These are phyloP conservation scores for Sebastes itinus DNA, from an alignment of 2,797 vertebrate species.

Conservation along the genomic window DNA sequence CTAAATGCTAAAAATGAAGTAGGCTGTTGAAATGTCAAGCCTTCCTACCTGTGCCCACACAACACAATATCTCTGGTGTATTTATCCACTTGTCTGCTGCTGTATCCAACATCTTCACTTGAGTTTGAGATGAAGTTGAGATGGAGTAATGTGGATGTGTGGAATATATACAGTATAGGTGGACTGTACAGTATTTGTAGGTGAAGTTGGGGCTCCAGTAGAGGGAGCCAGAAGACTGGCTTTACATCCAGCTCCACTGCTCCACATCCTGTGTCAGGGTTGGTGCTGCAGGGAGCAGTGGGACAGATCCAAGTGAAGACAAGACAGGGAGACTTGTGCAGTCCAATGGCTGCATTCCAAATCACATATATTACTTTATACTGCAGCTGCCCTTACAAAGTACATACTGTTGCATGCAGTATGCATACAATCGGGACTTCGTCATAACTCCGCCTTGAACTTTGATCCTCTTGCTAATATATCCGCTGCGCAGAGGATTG, in stretches of 20 bases:
- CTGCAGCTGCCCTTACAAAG: too few species aligned
- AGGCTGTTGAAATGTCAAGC: neutral
- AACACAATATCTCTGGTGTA: neutral
- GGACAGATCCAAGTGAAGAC: neutral
- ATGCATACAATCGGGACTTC: too few species aligned
- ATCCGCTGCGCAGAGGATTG: too few species aligned
- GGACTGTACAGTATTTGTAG: neutral
- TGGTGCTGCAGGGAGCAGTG: neutral
- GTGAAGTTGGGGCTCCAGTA: slow-evolving; percentile 41
- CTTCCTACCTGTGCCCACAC: neutral
- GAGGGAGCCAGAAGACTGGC: slow-evolving; percentile 57
- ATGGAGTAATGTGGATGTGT: neutral
- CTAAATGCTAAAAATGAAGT: neutral
- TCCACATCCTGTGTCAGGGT: neutral
- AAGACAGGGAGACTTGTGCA: too few species aligned
- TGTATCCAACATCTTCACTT: neutral
- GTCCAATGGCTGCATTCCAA: too few species aligned
- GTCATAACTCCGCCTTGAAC: too few species aligned
- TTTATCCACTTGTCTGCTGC: neutral
- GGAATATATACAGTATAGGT: neutral
- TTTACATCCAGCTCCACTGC: neutral
- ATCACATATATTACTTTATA: too few species aligned
- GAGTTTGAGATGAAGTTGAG: neutral
- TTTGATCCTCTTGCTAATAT: too few species aligned
- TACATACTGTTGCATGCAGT: too few species aligned